A percentile compares a stretch with the other conserved stretches of the same genome.
Evolutionary conservation across 2,888 invertebrate genomes (phyloP).

Genomic region (Cantharis lateralis): DNA sequence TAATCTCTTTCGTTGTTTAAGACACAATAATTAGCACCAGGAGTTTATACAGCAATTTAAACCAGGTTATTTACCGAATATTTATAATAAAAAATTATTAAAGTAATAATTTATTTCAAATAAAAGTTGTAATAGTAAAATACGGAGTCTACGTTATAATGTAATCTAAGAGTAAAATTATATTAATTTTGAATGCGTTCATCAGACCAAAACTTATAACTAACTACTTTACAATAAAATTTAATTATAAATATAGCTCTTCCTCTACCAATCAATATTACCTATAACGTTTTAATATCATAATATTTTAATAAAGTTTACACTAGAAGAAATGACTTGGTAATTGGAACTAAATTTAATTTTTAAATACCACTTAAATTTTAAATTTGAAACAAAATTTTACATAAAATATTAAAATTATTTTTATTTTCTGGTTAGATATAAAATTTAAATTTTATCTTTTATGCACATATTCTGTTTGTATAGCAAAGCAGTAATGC

Average conservation of each 20-base stretch:
- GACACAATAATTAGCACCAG: neutral
- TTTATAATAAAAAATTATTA: too few species aligned
- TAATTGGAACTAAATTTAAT: too few species aligned
- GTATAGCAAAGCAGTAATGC: neutral
- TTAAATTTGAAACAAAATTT: neutral
- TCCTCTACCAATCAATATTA: neutral
- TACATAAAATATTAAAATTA: neutral
- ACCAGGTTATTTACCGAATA: neutral
- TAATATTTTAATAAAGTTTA: neutral
- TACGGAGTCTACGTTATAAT: too few species aligned
- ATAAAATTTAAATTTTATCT: neutral
- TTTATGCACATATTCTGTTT: neutral
- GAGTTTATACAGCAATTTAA: neutral
- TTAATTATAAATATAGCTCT: neutral
- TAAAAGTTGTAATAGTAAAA: neutral
- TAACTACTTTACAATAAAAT: neutral
- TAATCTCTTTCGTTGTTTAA: neutral
- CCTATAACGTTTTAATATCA: neutral
- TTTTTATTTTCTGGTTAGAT: neutral
- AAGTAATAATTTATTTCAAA: neutral
- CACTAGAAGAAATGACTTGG: too few species aligned
- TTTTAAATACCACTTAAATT: too few species aligned
- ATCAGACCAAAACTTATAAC: neutral
- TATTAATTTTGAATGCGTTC: neutral
- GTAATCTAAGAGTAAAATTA: neutral